A percentile compares a stretch with the other conserved stretches of the same genome.
Evolutionary conservation across 2,888 invertebrate genomes (phyloP).

Genomic region (Lucinisca nassula): DNA sequence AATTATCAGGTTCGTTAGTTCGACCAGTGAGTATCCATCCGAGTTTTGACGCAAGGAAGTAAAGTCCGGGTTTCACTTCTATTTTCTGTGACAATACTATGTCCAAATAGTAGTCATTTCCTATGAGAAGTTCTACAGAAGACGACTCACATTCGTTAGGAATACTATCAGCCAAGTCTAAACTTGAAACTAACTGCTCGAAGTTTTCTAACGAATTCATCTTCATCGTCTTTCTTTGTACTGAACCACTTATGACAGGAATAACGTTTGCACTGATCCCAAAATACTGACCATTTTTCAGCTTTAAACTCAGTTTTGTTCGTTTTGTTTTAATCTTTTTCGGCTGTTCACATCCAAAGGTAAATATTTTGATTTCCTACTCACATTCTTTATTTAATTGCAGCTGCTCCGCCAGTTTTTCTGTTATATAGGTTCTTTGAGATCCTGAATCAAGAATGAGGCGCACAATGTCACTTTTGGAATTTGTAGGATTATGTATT

Average conservation of each 20-base stretch:
- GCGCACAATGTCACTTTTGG: background rate
- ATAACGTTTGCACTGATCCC: background rate
- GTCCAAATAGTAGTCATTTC: background rate
- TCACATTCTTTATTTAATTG: background rate
- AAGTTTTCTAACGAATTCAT: too few species aligned
- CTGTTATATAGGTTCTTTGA: slow-evolving; percentile 31
- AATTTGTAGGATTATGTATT: background rate
- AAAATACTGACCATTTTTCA: background rate
- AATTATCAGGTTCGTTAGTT: too few species aligned
- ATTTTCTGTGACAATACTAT: too few species aligned
- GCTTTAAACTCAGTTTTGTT: background rate
- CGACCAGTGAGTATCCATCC: background rate
- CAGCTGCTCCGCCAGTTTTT: slow-evolving; percentile 20
- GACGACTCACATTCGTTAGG: too few species aligned
- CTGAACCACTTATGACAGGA: slow-evolving; percentile 18
- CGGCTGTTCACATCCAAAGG: slow-evolving; percentile 33
- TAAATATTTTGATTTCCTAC: slow-evolving; percentile 14
- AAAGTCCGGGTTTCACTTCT: too few species aligned
- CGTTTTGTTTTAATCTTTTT: slow-evolving; percentile 16
- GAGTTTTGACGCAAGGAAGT: too few species aligned
- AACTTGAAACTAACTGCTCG: too few species aligned
- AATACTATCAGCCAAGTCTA: too few species aligned
- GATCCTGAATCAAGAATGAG: slow-evolving; percentile 30
- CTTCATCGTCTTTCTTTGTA: slow-evolving; percentile 3
- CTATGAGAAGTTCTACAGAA: too few species aligned